Evolutionary conservation across 2,888 invertebrate genomes (phyloP).

Genomic region (Ditylenchus weischeri): DNA sequence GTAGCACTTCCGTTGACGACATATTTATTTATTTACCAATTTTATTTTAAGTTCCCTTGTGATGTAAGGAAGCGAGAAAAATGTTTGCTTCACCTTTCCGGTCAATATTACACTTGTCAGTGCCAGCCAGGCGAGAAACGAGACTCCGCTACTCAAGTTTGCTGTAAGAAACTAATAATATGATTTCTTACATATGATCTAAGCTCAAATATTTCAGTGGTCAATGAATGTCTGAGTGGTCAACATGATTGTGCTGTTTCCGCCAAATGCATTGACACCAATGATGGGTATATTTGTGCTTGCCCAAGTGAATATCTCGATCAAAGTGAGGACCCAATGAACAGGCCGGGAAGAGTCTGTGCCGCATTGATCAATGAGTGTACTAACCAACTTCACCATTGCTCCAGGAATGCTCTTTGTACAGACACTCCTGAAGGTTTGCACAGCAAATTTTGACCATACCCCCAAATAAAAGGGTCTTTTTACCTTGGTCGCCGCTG

Average conservation of each 20-base stretch:
- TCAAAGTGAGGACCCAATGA: slow-evolving; percentile 46
- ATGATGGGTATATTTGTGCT: slow-evolving; percentile 51
- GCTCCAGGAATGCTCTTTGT: slow-evolving; percentile 56
- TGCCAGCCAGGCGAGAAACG: slow-evolving; percentile 50
- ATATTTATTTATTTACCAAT: background rate
- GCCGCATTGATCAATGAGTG: slow-evolving; percentile 57
- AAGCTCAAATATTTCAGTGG: slow-evolving; percentile 39
- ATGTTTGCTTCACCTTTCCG: slow-evolving; percentile 50
- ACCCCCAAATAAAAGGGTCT: too few relatives aligned
- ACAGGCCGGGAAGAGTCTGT: slow-evolving; percentile 53
- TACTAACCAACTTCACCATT: slow-evolving; percentile 45
- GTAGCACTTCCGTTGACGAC: background rate
- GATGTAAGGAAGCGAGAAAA: slow-evolving; percentile 54
- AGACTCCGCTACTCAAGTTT: slow-evolving; percentile 57
- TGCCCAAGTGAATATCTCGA: slow-evolving; percentile 54
- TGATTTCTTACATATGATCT: background rate
- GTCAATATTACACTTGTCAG: slow-evolving; percentile 55
- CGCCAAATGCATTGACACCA: slow-evolving; percentile 48
- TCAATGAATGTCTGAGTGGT: slow-evolving; percentile 53
- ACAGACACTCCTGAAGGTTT: slow-evolving; percentile 60
- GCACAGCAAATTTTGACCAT: background rate
- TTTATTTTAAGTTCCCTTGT: slow-evolving; percentile 39
- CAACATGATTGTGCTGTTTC: slow-evolving; percentile 43
- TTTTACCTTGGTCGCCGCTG: too few relatives aligned
- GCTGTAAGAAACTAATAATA: slow-evolving; percentile 43